phyloP scores from a whole-genome alignment of 2,888 invertebrate genomes.

The Dinocampus coccinellae region DNA sequence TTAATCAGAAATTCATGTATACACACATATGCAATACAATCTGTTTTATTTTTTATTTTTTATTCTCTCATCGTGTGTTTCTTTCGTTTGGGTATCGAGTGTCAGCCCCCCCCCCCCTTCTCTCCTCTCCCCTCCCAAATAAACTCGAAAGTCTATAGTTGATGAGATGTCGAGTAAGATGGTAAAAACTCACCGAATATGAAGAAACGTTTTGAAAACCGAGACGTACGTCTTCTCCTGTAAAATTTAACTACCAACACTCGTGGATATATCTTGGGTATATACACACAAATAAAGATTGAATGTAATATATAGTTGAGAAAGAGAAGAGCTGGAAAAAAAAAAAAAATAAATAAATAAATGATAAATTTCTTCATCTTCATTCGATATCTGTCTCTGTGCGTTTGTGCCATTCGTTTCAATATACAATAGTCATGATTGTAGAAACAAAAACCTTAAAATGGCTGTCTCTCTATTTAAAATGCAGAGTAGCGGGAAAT shows the following conservation, averaged over 20 bases:
- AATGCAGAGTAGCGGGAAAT: constrained; percentile 36
- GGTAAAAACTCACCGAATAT: not conserved
- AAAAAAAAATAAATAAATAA: too few species aligned
- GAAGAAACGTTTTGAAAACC: constrained; percentile 39
- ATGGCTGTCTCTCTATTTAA: constrained; percentile 33
- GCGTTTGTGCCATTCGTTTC: constrained; percentile 31
- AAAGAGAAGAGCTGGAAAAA: constrained; percentile 14
- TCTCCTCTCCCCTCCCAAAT: not conserved
- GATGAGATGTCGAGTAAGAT: constrained; percentile 4
- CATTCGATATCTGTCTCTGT: constrained; percentile 41
- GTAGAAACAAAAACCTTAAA: constrained; percentile 45
- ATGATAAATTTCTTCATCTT: too few species aligned
- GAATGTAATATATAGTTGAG: constrained; percentile 17
- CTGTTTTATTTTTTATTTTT: not conserved
- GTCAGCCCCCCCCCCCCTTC: constrained; percentile 7
- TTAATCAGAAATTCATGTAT: constrained; percentile 16
- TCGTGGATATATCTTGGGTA: constrained; percentile 2
- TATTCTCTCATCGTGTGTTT: constrained; percentile 9
- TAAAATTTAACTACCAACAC: constrained; percentile 42
- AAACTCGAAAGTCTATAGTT: not conserved
- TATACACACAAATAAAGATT: not conserved
- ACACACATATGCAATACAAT: not conserved
- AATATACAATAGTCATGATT: constrained; percentile 26
- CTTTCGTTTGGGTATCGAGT: constrained; percentile 26
- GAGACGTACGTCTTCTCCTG: constrained; percentile 39